These are phyloP conservation scores for Vireo griseus DNA, from an alignment of 2,797 vertebrate species.

Conservation along the genomic window DNA sequence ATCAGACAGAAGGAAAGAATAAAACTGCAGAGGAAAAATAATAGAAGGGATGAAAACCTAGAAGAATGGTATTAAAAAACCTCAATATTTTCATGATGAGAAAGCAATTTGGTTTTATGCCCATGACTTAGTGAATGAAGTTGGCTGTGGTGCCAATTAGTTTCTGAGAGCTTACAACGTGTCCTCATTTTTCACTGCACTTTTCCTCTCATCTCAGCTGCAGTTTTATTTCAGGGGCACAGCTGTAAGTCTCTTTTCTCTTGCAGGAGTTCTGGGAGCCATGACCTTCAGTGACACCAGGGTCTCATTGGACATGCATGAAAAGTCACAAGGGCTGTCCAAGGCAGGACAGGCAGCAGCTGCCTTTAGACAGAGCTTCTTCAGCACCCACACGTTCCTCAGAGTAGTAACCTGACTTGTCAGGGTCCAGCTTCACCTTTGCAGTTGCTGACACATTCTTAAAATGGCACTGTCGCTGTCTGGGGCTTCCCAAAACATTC, in stretches of 20 bases:
- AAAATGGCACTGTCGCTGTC: background rate
- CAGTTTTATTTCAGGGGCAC: background rate
- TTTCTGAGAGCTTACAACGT: background rate
- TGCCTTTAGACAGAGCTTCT: background rate
- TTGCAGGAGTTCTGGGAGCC: background rate
- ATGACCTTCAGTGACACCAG: background rate
- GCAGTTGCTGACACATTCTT: background rate
- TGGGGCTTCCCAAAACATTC: background rate
- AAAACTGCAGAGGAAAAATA: background rate
- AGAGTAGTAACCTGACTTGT: background rate
- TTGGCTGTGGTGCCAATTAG: background rate
- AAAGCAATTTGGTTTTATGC: slow-evolving; percentile 1
- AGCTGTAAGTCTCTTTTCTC: background rate
- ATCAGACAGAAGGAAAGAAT: background rate
- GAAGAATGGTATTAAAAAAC: background rate
- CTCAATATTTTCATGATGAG: background rate
- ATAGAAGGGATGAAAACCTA: background rate
- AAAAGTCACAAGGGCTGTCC: accelerated
- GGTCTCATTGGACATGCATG: background rate
- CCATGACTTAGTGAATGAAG: background rate
- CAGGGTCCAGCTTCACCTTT: background rate
- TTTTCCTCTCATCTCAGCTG: background rate
- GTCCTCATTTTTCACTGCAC: background rate
- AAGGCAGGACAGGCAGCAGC: background rate
- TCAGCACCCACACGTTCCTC: background rate